These are phyloP conservation scores for Cyprichromis sp. DNA, from an alignment of 2,113 vertebrate genomes.

Conservation along the genomic window DNA sequence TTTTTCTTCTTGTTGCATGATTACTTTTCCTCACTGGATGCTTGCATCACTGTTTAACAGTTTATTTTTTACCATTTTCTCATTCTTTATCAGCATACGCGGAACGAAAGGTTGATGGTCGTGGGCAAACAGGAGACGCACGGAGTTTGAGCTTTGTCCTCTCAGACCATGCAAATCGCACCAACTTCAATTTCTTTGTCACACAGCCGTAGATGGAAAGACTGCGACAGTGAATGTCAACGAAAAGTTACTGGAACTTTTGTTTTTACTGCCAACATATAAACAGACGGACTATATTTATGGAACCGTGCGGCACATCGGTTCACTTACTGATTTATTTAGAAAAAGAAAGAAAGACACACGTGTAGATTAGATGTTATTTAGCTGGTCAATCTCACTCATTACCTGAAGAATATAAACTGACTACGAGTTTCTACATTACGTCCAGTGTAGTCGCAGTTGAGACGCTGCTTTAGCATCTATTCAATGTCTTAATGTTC, in stretches of 20 bases:
- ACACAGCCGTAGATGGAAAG: neutral
- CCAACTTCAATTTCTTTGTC: neutral
- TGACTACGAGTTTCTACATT: neutral
- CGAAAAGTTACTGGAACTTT: neutral
- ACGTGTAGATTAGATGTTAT: neutral
- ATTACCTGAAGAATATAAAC: neutral
- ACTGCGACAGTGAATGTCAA: neutral
- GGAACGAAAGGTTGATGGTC: neutral
- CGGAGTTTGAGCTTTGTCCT: neutral
- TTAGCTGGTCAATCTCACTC: neutral
- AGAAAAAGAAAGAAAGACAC: neutral
- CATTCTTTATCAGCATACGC: neutral
- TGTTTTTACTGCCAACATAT: neutral
- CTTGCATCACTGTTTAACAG: neutral
- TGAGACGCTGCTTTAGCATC: neutral
- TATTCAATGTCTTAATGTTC: neutral
- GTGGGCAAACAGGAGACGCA: neutral
- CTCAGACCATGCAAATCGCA: neutral
- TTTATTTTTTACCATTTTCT: neutral
- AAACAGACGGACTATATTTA: neutral
- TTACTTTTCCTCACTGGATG: neutral
- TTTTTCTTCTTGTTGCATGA: neutral
- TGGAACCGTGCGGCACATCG: neutral
- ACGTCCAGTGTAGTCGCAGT: constrained; percentile 58
- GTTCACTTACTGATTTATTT: neutral